A percentile compares a stretch with the other conserved stretches of the same genome.
Conservation (phyloP, 2,113 vertebrate species). For the Epinephelus cyanopodus region DNA sequence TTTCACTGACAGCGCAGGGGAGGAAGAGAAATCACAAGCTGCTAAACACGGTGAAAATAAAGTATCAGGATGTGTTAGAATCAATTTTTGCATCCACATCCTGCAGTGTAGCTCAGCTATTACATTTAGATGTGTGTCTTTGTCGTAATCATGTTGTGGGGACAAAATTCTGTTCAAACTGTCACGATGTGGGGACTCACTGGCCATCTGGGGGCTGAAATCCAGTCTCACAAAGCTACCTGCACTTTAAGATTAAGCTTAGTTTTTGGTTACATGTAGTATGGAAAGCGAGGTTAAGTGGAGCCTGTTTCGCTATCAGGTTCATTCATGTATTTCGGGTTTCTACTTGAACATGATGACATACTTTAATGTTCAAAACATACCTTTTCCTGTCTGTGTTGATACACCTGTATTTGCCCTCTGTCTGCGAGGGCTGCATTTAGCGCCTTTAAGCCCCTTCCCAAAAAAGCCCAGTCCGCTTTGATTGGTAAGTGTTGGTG, state of each 20-base stretch:
- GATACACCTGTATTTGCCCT: no score
- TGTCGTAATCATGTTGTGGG: background rate
- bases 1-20: slow-evolving; percentile 43
- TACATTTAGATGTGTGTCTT: background rate
- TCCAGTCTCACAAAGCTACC: background rate
- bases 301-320: no score
- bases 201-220: background rate
- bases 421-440: no score
- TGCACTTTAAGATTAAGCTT: background rate
- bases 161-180: background rate
- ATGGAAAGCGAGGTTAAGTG: background rate
- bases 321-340: no score
- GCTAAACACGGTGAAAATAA: slow-evolving; percentile 52
- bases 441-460: no score
- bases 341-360: no score
- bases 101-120: background rate
- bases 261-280: background rate
- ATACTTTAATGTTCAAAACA: no score
- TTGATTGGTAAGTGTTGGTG: no score
- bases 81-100: slow-evolving; percentile 5
- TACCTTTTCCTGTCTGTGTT: no score
- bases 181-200: background rate
- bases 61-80: slow-evolving; percentile 17
- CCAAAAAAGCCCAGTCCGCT: no score
- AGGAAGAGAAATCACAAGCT: slow-evolving; percentile 60